Evolutionary conservation across 1,140 invertebrate genomes (phyloP).

Genomic region (Lordiphosa collinella): DNA sequence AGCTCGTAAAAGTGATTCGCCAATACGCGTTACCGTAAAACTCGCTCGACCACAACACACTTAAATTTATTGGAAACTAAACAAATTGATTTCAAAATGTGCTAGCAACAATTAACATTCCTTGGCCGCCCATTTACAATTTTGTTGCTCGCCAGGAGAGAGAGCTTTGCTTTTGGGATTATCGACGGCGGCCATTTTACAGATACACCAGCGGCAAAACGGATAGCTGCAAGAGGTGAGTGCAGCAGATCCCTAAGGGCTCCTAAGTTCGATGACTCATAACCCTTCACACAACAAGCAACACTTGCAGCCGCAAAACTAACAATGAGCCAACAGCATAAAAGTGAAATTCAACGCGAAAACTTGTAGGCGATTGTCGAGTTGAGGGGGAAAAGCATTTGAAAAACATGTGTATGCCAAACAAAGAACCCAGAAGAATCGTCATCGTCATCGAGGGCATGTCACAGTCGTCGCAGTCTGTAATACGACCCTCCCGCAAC

Average conservation of each 20-base stretch:
- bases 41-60: slow-evolving; percentile 34
- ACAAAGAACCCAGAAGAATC: slow-evolving; percentile 31
- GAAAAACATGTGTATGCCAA: slow-evolving; percentile 53
- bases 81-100: slow-evolving; percentile 36
- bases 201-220: slow-evolving; percentile 67
- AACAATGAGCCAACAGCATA: slow-evolving; percentile 9
- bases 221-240: slow-evolving; percentile 74
- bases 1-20: slow-evolving; percentile 27
- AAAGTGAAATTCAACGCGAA: slow-evolving; percentile 70
- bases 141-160: slow-evolving; percentile 21
- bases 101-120: slow-evolving; percentile 47
- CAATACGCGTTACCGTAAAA: slow-evolving; percentile 42
- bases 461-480: slow-evolving; percentile 35
- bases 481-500: slow-evolving; percentile 48
- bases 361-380: slow-evolving; percentile 35
- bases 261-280: slow-evolving; percentile 9
- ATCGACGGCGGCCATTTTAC: slow-evolving; percentile 55
- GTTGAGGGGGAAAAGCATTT: slow-evolving; percentile 32
- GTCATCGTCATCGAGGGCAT: slow-evolving; percentile 43
- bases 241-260: slow-evolving; percentile 7
- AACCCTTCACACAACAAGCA: slow-evolving; percentile 23
- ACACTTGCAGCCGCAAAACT: slow-evolving; percentile 10
- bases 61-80: slow-evolving; percentile 26
- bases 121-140: slow-evolving; percentile 20
- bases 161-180: slow-evolving; percentile 43